These are phyloP conservation scores for Acanthoscelides obtectus DNA, from an alignment of 2,888 invertebrate genomes.

Conservation along the genomic window DNA sequence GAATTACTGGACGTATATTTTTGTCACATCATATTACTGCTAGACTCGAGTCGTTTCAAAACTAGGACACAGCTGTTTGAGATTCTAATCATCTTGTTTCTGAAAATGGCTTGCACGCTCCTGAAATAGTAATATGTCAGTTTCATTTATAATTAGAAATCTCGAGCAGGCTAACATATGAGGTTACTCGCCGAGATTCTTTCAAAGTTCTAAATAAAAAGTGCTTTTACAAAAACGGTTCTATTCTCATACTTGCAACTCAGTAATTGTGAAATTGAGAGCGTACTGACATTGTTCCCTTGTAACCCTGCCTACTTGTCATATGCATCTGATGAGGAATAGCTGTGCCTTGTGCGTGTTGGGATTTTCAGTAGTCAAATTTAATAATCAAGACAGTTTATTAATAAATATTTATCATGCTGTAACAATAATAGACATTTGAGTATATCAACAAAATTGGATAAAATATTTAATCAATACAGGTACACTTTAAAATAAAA, in stretches of 20 bases:
- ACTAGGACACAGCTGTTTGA: background rate
- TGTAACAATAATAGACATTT: background rate
- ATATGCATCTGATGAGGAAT: no score
- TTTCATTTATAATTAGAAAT: background rate
- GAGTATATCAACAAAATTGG: background rate
- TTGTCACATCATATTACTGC: background rate
- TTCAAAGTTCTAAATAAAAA: no score
- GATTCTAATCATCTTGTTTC: background rate
- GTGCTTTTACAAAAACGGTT: no score
- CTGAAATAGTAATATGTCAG: background rate
- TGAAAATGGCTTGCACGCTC: background rate
- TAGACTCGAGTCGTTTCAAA: background rate
- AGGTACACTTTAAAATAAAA: background rate
- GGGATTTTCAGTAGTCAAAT: background rate
- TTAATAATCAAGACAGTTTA: background rate
- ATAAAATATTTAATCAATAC: background rate
- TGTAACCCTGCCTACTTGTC: no score
- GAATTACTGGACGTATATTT: background rate
- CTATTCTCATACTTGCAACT: no score
- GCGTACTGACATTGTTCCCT: no score
- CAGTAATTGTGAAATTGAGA: no score
- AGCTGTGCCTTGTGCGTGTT: no score
- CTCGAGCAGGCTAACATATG: background rate
- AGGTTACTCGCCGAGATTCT: background rate
- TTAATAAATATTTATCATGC: background rate